Conservation (phyloP, 1,140 invertebrate species). For the Cylas formicarius region DNA sequence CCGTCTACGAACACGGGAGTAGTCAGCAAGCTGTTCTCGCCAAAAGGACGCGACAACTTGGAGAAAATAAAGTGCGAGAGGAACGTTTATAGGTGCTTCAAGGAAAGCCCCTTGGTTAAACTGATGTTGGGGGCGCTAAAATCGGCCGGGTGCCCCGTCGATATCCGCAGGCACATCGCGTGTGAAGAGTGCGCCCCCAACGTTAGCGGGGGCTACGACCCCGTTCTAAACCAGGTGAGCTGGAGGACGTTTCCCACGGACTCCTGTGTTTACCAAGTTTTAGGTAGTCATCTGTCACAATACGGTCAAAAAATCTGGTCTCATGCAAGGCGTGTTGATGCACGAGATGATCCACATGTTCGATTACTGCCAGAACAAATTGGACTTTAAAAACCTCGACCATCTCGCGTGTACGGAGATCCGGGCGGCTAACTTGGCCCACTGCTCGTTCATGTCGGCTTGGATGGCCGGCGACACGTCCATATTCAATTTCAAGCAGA, state of each 20-base stretch:
- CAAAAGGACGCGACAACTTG: slow-evolving; percentile 57
- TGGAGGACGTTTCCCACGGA: background rate
- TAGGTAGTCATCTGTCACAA: slow-evolving; percentile 85
- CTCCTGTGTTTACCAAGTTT: slow-evolving; percentile 5
- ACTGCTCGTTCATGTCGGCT: slow-evolving; percentile 83
- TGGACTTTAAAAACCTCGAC: slow-evolving; percentile 85
- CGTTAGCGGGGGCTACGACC: slow-evolving; percentile 90
- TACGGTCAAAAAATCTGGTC: slow-evolving; percentile 53
- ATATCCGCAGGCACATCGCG: slow-evolving; percentile 78
- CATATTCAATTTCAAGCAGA: slow-evolving; percentile 61
- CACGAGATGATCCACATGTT: slow-evolving; percentile 98
- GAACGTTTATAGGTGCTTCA: slow-evolving; percentile 67
- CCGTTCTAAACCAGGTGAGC: slow-evolving; percentile 68
- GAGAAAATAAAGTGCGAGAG: slow-evolving; percentile 74
- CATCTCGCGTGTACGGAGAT: slow-evolving; percentile 95
- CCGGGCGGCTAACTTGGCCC: slow-evolving; percentile 80
- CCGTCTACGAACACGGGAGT: slow-evolving; percentile 49
- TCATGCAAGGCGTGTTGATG: slow-evolving; percentile 70
- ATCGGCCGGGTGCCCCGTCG: slow-evolving; percentile 73
- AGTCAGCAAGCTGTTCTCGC: slow-evolving; percentile 51
- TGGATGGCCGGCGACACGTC: slow-evolving; percentile 69
- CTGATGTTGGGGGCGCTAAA: slow-evolving; percentile 79
- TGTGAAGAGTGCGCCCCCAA: slow-evolving; percentile 81
- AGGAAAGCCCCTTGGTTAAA: slow-evolving; percentile 76
- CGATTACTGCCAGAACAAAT: slow-evolving; percentile 82